phyloP scores from a whole-genome alignment of 2,113 vertebrate genomes.

The Austrofundulus limnaeus region DNA sequence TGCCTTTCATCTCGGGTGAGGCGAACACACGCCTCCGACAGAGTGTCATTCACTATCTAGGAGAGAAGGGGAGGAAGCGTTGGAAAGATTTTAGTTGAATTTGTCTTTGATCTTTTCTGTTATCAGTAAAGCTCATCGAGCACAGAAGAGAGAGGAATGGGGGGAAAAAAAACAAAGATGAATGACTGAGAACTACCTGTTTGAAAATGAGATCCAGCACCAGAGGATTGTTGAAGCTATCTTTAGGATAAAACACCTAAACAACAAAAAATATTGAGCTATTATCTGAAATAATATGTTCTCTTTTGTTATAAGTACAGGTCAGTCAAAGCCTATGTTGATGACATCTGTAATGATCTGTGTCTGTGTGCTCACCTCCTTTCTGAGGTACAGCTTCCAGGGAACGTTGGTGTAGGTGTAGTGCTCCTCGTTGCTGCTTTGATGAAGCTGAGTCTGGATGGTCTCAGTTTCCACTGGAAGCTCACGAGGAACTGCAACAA shows the following conservation, averaged over 20 bases:
- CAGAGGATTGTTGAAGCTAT: conserved; percentile 87
- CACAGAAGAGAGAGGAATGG: background rate
- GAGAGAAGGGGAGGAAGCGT: conserved; percentile 19
- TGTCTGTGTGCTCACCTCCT: conserved; percentile 82
- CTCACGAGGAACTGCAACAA: conserved; percentile 78
- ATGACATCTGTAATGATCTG: background rate
- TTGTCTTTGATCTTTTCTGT: conserved; percentile 19
- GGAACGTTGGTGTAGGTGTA: conserved; percentile 90
- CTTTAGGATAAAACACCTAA: conserved; percentile 97
- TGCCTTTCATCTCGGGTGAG: conserved; percentile 90
- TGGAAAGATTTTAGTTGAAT: conserved; percentile 24
- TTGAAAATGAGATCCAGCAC: conserved; percentile 93
- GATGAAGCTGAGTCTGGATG: conserved; percentile 89
- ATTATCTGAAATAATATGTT: background rate
- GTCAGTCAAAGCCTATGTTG: background rate
- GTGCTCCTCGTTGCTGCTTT: conserved; percentile 81
- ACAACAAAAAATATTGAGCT: conserved; percentile 28
- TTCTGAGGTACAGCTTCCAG: conserved; percentile 92
- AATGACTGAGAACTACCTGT: conserved; percentile 87
- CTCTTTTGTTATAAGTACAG: background rate
- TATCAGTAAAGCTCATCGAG: conserved; percentile 6
- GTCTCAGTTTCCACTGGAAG: conserved; percentile 81
- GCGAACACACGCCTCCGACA: conserved; percentile 89
- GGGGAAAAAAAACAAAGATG: conserved; percentile 11
- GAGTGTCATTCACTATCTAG: conserved; percentile 90